Evolutionary conservation across 2,113 vertebrate species (phyloP), one percentile per base, ranked within the genome.

Genomic region (Fukomys damarensis): DNA sequence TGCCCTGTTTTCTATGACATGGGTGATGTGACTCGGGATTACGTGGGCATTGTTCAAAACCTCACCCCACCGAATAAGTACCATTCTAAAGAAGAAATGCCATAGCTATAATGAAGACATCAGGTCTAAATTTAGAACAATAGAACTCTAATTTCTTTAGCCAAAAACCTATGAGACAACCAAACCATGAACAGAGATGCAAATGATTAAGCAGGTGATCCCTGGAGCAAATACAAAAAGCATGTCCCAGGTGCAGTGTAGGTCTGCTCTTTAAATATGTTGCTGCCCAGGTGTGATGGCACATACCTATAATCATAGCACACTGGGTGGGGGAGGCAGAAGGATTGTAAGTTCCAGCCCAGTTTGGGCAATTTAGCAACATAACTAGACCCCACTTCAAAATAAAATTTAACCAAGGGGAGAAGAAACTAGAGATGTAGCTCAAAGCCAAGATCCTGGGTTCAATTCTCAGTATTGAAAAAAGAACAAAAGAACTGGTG

Each of bases 1-100:
- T 77, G 59, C 83, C 54, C n/a, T 91, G 41, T 74, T 89, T 93
- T 84, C 63, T 82, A 59, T 86, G 32, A 95, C 85, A 91, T 7
- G 38, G n/a, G 89, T 52, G 26, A 17, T 74, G 32, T 56, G 32
- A 22, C 43, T 85, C 70, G 76, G 52, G 30, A 30, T 85, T n/a
- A 35, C 22, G 41, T 5, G 12, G 89, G 2, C 10, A 28, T n/a
- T 86, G 63, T 52, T 92, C 52, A 56, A 88, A 85, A 49, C 81
- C 49, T 65, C 49, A 87, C 58, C 65, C 49, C 38, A 46, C 4
- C 80, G 32, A 46, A 46, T n/a, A 90, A 70, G 59, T 20, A n/a
- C 54, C n/a, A 38, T 41, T 76, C 35, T 84, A 8, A 46, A 80
- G 86, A 87, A 90, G 16, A 88, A 81, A 86, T 19, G 24, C 61